Conservation (phyloP, 2,113 vertebrate genomes). For the Anarhynchus alexandrinus region DNA sequence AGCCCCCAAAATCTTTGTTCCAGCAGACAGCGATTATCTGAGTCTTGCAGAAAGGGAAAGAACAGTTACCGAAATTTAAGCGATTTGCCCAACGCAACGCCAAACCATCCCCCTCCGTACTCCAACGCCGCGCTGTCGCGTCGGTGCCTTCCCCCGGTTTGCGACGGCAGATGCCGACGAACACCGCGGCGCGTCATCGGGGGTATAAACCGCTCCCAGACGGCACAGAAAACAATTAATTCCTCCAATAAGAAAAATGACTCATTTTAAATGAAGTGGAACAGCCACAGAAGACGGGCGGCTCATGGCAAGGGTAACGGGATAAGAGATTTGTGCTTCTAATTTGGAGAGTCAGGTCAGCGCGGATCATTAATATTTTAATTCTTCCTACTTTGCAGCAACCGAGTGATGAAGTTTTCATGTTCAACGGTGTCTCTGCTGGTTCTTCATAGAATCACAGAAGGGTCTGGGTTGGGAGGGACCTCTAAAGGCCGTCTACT, state of each 20-base stretch:
- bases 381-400: not conserved
- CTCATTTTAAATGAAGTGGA: not conserved
- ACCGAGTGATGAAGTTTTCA: not conserved
- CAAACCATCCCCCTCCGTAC: not conserved
- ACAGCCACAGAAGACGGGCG: not conserved
- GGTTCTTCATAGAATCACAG: accelerated
- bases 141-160: not conserved
- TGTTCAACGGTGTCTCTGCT: not conserved
- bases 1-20: not conserved
- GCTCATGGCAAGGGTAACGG: not conserved
- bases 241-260: not conserved
- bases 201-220: not conserved
- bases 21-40: not conserved
- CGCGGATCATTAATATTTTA: accelerated
- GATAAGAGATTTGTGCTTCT: not conserved
- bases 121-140: not conserved
- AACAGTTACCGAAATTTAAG: not conserved
- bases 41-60: not conserved
- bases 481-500: not conserved
- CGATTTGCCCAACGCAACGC: not conserved
- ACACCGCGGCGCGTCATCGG: not conserved
- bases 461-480: not conserved
- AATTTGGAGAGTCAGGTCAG: not conserved
- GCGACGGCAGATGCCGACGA: not conserved
- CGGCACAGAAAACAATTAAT: accelerated